phyloP scores from a whole-genome alignment of 2,888 invertebrate species.

The Scaptomyza polygonia region DNA sequence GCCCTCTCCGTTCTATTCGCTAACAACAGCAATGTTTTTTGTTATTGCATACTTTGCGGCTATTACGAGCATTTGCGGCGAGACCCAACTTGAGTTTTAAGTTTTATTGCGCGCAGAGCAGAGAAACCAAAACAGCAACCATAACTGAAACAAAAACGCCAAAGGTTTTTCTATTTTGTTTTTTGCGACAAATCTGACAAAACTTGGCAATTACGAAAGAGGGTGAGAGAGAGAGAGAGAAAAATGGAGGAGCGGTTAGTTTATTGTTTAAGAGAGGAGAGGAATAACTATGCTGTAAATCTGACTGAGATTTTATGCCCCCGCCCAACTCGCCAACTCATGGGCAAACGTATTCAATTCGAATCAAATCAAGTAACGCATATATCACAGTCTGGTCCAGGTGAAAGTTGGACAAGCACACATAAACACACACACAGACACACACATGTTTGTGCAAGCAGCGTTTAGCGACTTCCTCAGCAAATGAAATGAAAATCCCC shows the following conservation, averaged over 20 bases:
- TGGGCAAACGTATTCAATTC: slow-evolving; percentile 62
- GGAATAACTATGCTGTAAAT: slow-evolving; percentile 43
- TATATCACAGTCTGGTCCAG: slow-evolving; percentile 55
- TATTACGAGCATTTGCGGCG: slow-evolving; percentile 59
- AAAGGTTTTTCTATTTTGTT: slow-evolving; percentile 16
- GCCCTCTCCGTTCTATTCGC: too few relatives aligned
- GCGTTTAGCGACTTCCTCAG: slow-evolving; percentile 43
- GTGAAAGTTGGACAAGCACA: slow-evolving; percentile 45
- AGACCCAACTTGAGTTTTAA: slow-evolving; percentile 40
- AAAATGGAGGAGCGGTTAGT: background rate
- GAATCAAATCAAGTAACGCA: slow-evolving; percentile 60
- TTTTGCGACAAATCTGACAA: slow-evolving; percentile 19
- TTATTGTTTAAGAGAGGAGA: background rate
- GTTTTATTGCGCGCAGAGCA: slow-evolving; percentile 60
- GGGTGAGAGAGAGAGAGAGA: background rate
- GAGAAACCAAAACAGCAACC: slow-evolving; percentile 5
- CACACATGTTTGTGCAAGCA: slow-evolving; percentile 30
- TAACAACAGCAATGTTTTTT: slow-evolving; percentile 33
- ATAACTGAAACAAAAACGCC: slow-evolving; percentile 17
- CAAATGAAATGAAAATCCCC: slow-evolving; percentile 61
- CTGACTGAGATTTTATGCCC: slow-evolving; percentile 35
- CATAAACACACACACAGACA: slow-evolving; percentile 2
- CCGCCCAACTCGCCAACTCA: slow-evolving; percentile 57
- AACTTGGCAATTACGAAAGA: slow-evolving; percentile 44
- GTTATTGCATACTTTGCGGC: slow-evolving; percentile 69